Conservation (phyloP, 2,797 vertebrate genomes). For the Microhierax caerulescens region DNA sequence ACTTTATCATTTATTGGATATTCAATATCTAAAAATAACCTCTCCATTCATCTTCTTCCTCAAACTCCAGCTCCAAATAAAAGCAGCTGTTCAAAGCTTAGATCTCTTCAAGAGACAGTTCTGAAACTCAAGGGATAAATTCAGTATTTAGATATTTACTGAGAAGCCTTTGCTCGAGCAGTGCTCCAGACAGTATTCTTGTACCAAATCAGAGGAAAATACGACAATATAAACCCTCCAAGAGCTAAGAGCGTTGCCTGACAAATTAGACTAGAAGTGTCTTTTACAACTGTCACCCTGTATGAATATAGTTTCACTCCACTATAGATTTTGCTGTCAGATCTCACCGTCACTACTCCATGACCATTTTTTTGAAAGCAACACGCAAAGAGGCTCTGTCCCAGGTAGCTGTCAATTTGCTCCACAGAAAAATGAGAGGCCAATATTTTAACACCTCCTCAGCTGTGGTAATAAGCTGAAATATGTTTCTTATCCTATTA, state of each 20-base stretch:
- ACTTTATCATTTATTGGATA: neutral
- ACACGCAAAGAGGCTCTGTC: neutral
- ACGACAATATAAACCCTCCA: neutral
- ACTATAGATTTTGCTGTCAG: neutral
- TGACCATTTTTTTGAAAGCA: neutral
- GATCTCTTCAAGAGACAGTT: neutral
- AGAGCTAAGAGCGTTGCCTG: neutral
- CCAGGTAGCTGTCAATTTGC: neutral
- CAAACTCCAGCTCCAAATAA: neutral
- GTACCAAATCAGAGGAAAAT: neutral
- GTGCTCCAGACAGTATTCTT: neutral
- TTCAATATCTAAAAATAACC: neutral
- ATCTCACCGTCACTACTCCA: neutral
- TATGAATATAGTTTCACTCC: neutral
- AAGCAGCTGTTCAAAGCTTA: neutral
- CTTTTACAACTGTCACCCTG: neutral
- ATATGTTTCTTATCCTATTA: neutral
- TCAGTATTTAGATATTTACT: neutral
- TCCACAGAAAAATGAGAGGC: neutral
- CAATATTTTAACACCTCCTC: neutral
- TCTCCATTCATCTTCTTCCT: neutral
- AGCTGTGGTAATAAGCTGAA: neutral
- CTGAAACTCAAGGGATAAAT: neutral
- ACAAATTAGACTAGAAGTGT: neutral
- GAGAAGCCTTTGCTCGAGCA: neutral